phyloP scores from a whole-genome alignment of 2,888 invertebrate genomes.

The Drosophila affinis region DNA sequence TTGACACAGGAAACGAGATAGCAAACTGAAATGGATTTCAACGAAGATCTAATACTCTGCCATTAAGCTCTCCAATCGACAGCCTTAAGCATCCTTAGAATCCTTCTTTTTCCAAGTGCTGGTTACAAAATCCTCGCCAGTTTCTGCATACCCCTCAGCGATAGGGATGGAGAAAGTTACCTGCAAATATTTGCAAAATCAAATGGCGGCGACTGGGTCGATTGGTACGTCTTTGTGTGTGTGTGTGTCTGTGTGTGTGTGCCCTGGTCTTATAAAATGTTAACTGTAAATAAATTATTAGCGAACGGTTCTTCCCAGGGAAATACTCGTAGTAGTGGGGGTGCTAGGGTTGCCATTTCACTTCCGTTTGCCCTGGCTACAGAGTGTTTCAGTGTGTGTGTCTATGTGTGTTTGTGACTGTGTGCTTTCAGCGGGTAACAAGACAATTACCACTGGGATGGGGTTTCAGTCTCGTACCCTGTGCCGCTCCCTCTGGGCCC shows the following conservation, averaged over 20 bases:
- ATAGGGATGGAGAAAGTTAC: constrained; percentile 28
- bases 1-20: constrained; percentile 21
- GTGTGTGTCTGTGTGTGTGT: constrained; percentile 19
- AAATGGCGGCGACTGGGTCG: constrained; percentile 46
- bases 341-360: constrained; percentile 48
- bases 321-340: not conserved
- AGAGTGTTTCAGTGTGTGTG: constrained; percentile 8
- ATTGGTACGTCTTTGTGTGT: not conserved
- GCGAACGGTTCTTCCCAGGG: constrained; percentile 34
- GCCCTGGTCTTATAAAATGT: constrained; percentile 62
- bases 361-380: constrained; percentile 36
- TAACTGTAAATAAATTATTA: constrained; percentile 78
- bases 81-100: no score
- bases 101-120: not conserved
- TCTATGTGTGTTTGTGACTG: constrained; percentile 18
- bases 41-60: constrained; percentile 8
- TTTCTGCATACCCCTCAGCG: not conserved
- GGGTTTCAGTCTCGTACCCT: not conserved
- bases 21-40: not conserved
- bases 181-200: constrained; percentile 74
- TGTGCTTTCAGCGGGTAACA: constrained; percentile 73
- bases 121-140: not conserved
- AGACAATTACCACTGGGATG: constrained; percentile 77
- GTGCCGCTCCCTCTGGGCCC: constrained; percentile 11
- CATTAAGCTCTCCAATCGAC: not conserved